Percentiles rank a stretch among this genome's conserved stretches.
Conservation (phyloP, 2,113 vertebrate species). For the Charadrius vociferus region DNA sequence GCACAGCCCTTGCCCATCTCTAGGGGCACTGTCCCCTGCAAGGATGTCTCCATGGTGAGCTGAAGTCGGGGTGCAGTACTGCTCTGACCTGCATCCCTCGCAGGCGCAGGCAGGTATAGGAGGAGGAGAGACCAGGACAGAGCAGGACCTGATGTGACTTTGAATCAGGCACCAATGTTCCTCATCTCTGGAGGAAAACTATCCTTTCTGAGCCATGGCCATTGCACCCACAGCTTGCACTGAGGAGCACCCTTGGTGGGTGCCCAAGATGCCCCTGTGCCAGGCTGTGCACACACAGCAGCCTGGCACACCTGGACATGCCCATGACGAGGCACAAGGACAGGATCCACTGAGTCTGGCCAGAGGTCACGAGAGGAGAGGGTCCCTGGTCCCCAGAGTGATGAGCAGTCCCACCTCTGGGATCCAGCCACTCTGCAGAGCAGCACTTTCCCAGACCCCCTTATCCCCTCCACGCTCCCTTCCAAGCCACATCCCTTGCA, state of each 20-base stretch:
- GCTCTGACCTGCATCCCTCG: background rate
- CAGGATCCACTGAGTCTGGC: background rate
- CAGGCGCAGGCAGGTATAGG: background rate
- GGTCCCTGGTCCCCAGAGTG: background rate
- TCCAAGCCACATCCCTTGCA: background rate
- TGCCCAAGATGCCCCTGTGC: background rate
- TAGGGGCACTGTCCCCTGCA: background rate
- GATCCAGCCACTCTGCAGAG: background rate
- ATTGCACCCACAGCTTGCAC: background rate
- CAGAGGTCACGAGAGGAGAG: background rate
- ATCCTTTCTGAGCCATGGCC: background rate
- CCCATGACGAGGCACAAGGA: background rate
- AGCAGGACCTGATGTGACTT: background rate
- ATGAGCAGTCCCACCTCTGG: background rate
- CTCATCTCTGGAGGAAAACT: background rate
- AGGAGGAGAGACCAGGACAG: accelerated
- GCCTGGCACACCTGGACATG: background rate
- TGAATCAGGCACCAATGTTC: background rate
- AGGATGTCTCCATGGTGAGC: background rate
- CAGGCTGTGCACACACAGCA: background rate
- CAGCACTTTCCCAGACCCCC: background rate
- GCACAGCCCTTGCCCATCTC: background rate
- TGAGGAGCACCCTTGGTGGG: background rate
- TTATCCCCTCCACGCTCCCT: accelerated
- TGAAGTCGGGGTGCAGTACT: background rate